Percentiles rank a stretch among this genome's conserved stretches.
Conservation (phyloP, 2,888 invertebrate genomes). For the Gerris lacustris region DNA sequence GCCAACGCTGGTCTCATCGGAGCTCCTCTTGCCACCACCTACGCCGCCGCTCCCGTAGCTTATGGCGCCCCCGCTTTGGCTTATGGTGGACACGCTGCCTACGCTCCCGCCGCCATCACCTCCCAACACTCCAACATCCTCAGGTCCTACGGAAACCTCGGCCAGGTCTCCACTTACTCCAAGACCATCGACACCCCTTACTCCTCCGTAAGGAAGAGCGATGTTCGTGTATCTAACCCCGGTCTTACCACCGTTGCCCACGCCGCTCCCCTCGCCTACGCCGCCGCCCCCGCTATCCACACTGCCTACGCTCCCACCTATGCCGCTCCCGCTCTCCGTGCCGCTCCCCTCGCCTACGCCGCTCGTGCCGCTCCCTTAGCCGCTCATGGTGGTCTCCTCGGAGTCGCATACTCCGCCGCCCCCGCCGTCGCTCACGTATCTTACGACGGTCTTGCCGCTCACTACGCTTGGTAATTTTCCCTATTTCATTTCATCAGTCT, state of each 20-base stretch:
- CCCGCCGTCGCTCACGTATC: slow-evolving; percentile 37
- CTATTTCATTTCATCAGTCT: slow-evolving; percentile 1
- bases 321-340: slow-evolving; percentile 24
- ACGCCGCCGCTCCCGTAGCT: slow-evolving; percentile 23
- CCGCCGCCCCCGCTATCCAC: slow-evolving; percentile 36
- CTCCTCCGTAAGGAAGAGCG: slow-evolving; percentile 56
- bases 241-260: slow-evolving; percentile 34
- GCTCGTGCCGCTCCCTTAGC: slow-evolving; percentile 28
- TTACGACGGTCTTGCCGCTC: slow-evolving; percentile 29
- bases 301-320: slow-evolving; percentile 26
- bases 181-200: slow-evolving; percentile 60
- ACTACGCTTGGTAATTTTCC: slow-evolving; percentile 27
- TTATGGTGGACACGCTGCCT: not conserved
- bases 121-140: slow-evolving; percentile 49
- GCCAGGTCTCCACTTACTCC: slow-evolving; percentile 52
- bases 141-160: slow-evolving; percentile 53
- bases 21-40: slow-evolving; percentile 16
- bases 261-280: slow-evolving; percentile 35
- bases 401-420: slow-evolving; percentile 38
- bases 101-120: slow-evolving; percentile 38
- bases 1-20: slow-evolving; percentile 24
- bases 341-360: slow-evolving; percentile 28
- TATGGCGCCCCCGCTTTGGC: not conserved
- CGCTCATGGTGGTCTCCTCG: slow-evolving; percentile 23
- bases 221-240: slow-evolving; percentile 56